These are phyloP conservation scores for Melieria picta DNA, from an alignment of 2,888 invertebrate genomes.

Conservation along the genomic window DNA sequence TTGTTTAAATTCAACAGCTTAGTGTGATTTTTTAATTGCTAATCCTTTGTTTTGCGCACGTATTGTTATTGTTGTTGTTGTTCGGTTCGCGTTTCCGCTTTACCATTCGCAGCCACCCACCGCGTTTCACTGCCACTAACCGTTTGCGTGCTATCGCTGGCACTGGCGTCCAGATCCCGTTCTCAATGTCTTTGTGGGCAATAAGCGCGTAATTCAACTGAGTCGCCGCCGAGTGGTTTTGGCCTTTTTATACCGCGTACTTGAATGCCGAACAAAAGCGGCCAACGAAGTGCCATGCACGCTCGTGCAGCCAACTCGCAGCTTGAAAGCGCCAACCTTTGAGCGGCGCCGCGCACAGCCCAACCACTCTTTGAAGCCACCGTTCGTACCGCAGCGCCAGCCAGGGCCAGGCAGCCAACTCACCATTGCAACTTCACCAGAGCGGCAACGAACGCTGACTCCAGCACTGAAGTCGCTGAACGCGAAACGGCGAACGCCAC, in stretches of 20 bases:
- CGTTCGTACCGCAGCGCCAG: too few species aligned
- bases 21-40: too few species aligned
- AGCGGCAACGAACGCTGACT: too few species aligned
- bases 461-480: too few species aligned
- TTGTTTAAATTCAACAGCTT: not conserved
- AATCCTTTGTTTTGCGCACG: too few species aligned
- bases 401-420: too few species aligned
- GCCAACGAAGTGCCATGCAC: not conserved
- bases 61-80: not conserved
- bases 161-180: conserved; percentile 19
- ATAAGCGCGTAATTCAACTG: conserved; percentile 49
- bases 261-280: conserved; percentile 31
- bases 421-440: too few species aligned
- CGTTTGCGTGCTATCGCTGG: not conserved
- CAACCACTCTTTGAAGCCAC: too few species aligned
- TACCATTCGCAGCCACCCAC: conserved; percentile 17
- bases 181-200: conserved; percentile 18
- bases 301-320: too few species aligned
- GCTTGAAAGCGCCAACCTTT: too few species aligned
- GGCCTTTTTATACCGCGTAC: conserved; percentile 60
- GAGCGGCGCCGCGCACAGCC: too few species aligned
- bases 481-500: too few species aligned
- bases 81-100: not conserved
- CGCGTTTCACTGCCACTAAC: not conserved
- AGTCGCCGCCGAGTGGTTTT: conserved; percentile 55